These are phyloP conservation scores for Sericinus montela DNA, from an alignment of 2,888 invertebrate genomes.

Conservation along the genomic window DNA sequence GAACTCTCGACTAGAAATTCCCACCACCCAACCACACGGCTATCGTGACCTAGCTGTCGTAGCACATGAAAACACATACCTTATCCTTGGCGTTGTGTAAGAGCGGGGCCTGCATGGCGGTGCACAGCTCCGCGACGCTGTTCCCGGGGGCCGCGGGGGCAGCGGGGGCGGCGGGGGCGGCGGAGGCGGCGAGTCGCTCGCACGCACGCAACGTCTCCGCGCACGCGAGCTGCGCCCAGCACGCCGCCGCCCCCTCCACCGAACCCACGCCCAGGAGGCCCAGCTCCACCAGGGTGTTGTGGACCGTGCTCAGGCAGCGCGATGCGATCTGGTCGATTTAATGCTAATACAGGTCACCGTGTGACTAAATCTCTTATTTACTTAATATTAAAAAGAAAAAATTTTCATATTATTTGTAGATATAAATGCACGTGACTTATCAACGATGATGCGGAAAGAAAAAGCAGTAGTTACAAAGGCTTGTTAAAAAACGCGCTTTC, in stretches of 20 bases:
- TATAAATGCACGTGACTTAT: too few species aligned
- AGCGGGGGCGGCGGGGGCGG: constrained; percentile 90
- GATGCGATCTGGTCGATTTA: constrained; percentile 85
- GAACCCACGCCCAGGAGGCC: constrained; percentile 87
- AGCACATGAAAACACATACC: too few species aligned
- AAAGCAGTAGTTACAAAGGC: too few species aligned
- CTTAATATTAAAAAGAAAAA: too few species aligned
- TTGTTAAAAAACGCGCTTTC: too few species aligned
- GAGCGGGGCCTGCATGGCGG: constrained; percentile 85
- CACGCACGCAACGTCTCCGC: constrained; percentile 93
- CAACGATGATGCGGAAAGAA: too few species aligned
- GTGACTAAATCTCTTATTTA: too few species aligned
- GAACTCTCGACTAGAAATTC: too few species aligned
- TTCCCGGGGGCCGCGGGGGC: constrained; percentile 86
- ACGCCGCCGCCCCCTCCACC: constrained; percentile 91
- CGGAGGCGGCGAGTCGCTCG: constrained; percentile 79
- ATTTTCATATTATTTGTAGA: too few species aligned
- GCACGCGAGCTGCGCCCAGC: constrained; percentile 96
- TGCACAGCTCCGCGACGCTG: constrained; percentile 84
- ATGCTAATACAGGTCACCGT: too few species aligned
- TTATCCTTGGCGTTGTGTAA: constrained; percentile 94
- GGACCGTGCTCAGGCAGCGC: constrained; percentile 92
- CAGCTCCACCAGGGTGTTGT: constrained; percentile 92
- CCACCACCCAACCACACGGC: too few species aligned
- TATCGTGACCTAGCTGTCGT: too few species aligned